Percentiles rank a stretch among this genome's conserved stretches.
phyloP scores from a whole-genome alignment of 2,888 invertebrate species.

The Brachypterus glaber region DNA sequence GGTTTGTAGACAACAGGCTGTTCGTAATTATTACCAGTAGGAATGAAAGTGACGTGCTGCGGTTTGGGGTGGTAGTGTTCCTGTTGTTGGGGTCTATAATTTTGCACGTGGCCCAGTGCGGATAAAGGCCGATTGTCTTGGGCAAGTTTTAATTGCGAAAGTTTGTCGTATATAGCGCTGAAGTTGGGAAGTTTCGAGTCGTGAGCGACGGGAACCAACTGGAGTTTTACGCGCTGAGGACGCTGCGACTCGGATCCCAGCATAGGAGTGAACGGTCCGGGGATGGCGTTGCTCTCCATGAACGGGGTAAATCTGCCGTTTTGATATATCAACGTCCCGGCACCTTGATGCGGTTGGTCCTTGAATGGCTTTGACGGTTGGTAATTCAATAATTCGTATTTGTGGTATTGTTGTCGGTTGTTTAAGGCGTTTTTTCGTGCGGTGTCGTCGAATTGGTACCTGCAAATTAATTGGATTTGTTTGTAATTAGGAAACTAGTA shows the following conservation, averaged over 20 bases:
- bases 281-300: conserved; percentile 45
- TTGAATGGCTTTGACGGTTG: conserved; percentile 2
- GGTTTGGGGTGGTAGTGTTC: conserved; percentile 2
- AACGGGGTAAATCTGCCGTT: conserved; percentile 43
- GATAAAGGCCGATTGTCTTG: conserved; percentile 15
- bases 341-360: conserved; percentile 8
- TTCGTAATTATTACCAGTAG: conserved; percentile 7
- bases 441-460: conserved; percentile 38
- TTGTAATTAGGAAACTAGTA: too few species aligned
- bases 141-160: conserved; percentile 34
- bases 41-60: conserved; percentile 6
- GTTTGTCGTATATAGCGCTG: conserved; percentile 36
- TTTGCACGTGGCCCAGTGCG: conserved; percentile 14
- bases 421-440: conserved; percentile 16
- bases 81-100: conserved; percentile 14
- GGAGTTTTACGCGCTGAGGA: conserved; percentile 17
- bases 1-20: conserved; percentile 16
- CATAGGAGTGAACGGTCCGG: conserved; percentile 47
- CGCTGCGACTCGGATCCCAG: conserved; percentile 11
- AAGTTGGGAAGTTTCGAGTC: conserved; percentile 30
- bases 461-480: too few species aligned
- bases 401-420: conserved; percentile 10
- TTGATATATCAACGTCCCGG: conserved; percentile 10
- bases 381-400: too few species aligned
- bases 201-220: conserved; percentile 14